Evolutionary conservation across 2,888 invertebrate genomes (phyloP).

Genomic region (Cheilosia urbana): DNA sequence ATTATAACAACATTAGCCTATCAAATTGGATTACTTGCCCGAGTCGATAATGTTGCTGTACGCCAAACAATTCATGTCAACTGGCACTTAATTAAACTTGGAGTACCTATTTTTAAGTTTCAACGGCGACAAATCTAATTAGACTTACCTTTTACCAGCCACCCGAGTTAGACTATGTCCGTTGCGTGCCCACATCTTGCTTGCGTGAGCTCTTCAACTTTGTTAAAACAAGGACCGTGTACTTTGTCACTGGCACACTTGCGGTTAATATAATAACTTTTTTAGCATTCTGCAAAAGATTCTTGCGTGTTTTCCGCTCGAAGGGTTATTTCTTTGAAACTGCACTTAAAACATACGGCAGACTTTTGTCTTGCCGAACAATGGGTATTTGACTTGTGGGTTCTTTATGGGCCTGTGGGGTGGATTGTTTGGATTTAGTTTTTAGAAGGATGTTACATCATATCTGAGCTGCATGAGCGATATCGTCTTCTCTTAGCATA

Average conservation of each 20-base stretch:
- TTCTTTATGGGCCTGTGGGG: no score
- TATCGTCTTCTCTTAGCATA: no score
- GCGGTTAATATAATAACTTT: conserved; percentile 28
- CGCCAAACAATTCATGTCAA: conserved; percentile 5
- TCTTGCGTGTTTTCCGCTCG: conserved; percentile 4
- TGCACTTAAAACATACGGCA: no score
- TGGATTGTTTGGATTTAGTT: no score
- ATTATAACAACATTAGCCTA: no score
- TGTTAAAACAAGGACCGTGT: conserved; percentile 3
- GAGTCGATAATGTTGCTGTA: background rate
- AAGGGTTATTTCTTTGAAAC: no score
- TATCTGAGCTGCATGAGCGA: no score
- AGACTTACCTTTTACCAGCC: background rate
- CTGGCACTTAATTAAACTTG: conserved; percentile 4
- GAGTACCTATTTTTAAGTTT: conserved; percentile 10
- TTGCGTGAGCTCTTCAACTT: conserved; percentile 21
- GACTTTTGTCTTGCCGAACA: no score
- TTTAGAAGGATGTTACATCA: no score
- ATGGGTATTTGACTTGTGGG: no score
- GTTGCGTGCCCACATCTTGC: background rate
- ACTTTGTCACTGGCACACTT: conserved; percentile 29
- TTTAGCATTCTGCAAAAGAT: background rate
- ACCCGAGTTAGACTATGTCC: background rate
- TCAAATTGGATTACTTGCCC: background rate
- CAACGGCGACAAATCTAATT: conserved; percentile 1